A percentile compares a stretch with the other conserved stretches of the same genome.
phyloP scores from a whole-genome alignment of 2,797 vertebrate species.

The Mus spretus region DNA sequence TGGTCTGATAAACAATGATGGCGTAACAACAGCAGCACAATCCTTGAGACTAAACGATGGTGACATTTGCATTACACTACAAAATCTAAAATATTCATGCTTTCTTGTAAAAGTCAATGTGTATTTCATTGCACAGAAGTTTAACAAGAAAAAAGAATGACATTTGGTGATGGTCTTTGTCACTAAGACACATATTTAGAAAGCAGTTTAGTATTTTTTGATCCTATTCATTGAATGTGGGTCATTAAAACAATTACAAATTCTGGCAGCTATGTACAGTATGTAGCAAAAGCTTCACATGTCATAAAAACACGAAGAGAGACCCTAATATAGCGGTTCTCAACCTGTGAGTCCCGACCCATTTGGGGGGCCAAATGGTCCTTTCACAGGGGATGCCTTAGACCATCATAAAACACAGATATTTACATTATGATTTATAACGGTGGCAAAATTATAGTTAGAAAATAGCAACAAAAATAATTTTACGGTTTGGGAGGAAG shows the following conservation, averaged over 20 bases:
- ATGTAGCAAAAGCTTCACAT: neutral
- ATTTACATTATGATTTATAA: neutral
- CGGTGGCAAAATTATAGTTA: neutral
- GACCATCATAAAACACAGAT: neutral
- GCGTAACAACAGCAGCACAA: neutral
- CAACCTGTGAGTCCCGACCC: neutral
- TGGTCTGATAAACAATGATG: constrained; percentile 36
- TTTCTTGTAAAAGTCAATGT: constrained; percentile 42
- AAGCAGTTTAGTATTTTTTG: neutral
- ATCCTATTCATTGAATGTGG: neutral
- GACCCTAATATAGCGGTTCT: neutral
- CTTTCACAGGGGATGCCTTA: neutral
- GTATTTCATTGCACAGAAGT: neutral
- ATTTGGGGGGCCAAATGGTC: neutral
- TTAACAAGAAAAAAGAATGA: constrained; percentile 43
- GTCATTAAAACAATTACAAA: constrained; percentile 33
- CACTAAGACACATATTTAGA: neutral
- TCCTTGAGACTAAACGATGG: neutral
- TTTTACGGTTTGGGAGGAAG: neutral
- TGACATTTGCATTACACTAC: neutral
- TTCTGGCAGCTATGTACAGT: neutral
- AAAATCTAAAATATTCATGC: constrained; percentile 22
- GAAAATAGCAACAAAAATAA: neutral
- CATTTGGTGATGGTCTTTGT: neutral
- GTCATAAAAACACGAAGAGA: neutral